phyloP scores from a whole-genome alignment of 2,888 invertebrate genomes.

The Cataglyphis rosenhaueri region DNA sequence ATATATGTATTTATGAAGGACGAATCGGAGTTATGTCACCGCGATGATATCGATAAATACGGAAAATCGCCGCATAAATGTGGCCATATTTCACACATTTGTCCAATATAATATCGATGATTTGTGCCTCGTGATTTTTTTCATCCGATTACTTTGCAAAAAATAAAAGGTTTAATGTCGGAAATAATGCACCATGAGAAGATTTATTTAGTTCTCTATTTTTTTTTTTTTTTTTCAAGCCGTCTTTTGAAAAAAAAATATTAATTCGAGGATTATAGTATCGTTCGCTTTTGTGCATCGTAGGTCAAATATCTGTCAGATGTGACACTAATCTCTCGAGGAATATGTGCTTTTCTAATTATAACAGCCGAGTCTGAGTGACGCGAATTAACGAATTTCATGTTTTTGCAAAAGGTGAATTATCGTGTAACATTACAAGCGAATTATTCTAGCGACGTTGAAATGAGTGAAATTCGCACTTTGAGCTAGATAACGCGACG shows the following conservation, averaged over 20 bases:
- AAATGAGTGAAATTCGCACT: conserved; percentile 27
- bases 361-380: not conserved
- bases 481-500: conserved; percentile 28
- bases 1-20: not conserved
- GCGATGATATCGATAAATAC: conserved; percentile 9
- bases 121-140: not conserved
- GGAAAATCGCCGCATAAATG: not conserved
- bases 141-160: not conserved
- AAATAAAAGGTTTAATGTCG: not conserved
- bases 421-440: not conserved
- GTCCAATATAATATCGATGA: not conserved
- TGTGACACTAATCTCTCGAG: not conserved
- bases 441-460: not conserved
- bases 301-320: not conserved
- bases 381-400: conserved; percentile 6
- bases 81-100: not conserved
- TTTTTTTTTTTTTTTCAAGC: not conserved
- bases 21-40: not conserved
- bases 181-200: not conserved
- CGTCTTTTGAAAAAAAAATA: not conserved
- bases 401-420: not conserved
- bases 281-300: not conserved
- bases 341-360: not conserved
- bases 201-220: not conserved
- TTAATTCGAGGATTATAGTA: not conserved